Percentiles rank a stretch among this genome's conserved stretches.
These are phyloP conservation scores for Griposia aprilina DNA, from an alignment of 2,888 invertebrate genomes.

Conservation along the genomic window DNA sequence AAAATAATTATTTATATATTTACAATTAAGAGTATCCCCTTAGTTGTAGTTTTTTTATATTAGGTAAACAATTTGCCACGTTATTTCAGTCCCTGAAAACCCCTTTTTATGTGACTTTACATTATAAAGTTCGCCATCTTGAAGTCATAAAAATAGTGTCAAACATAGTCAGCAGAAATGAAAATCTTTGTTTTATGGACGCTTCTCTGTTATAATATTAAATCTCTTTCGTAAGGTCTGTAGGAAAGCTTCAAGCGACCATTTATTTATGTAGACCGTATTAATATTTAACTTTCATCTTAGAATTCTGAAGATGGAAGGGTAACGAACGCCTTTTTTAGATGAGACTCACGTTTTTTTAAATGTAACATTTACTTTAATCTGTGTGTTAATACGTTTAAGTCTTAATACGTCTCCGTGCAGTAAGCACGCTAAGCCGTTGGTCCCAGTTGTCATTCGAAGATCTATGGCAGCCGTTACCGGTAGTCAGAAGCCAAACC, in stretches of 20 bases:
- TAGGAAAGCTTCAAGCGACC: not conserved
- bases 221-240: slow-evolving; percentile 28
- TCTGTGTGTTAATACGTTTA: not conserved
- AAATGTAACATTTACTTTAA: not conserved
- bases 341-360: not conserved
- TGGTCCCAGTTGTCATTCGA: not conserved
- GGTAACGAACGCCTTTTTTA: not conserved
- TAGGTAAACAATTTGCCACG: not conserved
- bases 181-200: slow-evolving; percentile 34
- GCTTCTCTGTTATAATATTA: slow-evolving; percentile 21
- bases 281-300: slow-evolving; percentile 19
- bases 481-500: not conserved
- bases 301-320: not conserved
- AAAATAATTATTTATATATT: not conserved
- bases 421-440: no score
- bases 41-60: slow-evolving; percentile 3
- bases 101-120: not conserved
- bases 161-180: slow-evolving; percentile 22
- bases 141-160: slow-evolving; percentile 33
- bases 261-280: slow-evolving; percentile 1
- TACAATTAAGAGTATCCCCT: no score
- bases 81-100: slow-evolving; percentile 1
- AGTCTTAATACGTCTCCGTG: not conserved
- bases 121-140: slow-evolving; percentile 21
- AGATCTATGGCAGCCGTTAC: not conserved